A percentile compares a stretch with the other conserved stretches of the same genome.
These are phyloP conservation scores for Carposina sasakii DNA, from an alignment of 1,140 invertebrate species.

Conservation along the genomic window DNA sequence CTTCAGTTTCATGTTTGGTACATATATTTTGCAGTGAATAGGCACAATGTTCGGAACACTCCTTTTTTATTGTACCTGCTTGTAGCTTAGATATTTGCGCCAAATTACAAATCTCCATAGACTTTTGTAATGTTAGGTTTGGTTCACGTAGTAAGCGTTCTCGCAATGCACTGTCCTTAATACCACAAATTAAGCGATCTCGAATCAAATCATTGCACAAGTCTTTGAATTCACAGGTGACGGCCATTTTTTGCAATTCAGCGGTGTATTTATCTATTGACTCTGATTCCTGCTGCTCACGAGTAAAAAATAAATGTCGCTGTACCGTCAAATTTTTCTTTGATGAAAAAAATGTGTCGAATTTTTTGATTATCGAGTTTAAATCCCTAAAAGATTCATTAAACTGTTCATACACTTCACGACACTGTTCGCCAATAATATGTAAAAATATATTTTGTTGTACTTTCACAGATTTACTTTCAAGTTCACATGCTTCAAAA, in stretches of 20 bases:
- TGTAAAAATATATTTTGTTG: background rate
- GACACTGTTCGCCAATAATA: background rate
- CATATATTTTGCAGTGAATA: background rate
- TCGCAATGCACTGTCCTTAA: background rate
- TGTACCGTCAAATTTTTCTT: background rate
- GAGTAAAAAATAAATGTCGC: background rate
- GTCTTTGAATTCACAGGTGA: background rate
- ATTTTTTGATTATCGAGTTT: too few species aligned
- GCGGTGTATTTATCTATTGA: conserved; percentile 1
- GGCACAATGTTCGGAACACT: too few species aligned
- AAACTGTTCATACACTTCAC: background rate
- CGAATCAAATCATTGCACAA: background rate
- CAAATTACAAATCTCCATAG: background rate
- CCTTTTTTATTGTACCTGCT: too few species aligned
- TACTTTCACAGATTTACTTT: background rate
- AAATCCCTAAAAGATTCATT: background rate
- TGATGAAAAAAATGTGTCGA: too few species aligned
- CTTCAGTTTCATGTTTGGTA: background rate
- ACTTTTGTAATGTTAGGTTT: background rate
- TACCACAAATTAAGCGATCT: conserved; percentile 3
- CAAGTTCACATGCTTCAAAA: background rate
- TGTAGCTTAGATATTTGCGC: background rate
- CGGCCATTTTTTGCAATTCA: background rate
- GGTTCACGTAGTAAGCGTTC: background rate
- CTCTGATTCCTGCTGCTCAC: background rate